Conservation (phyloP, 1,140 invertebrate species). For the Dryas iulia region DNA sequence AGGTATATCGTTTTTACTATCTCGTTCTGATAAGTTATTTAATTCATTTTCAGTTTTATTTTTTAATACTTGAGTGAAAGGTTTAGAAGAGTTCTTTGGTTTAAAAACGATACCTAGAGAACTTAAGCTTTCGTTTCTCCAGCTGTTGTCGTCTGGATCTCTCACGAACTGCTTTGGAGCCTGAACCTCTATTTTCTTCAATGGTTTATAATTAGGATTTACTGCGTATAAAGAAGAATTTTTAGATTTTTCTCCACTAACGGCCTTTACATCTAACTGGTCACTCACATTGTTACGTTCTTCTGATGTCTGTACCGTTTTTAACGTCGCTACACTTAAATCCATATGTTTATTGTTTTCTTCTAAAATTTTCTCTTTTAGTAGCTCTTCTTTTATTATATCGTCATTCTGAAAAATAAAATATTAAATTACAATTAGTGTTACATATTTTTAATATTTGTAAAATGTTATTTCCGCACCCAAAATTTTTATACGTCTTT, state of each 20-base stretch:
- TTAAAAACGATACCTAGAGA: slow-evolving; percentile 73
- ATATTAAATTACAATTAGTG: not conserved
- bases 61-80: slow-evolving; percentile 70
- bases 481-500: too few species aligned
- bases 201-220: slow-evolving; percentile 62
- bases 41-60: slow-evolving; percentile 69
- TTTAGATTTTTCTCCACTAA: slow-evolving; percentile 45
- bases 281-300: slow-evolving; percentile 3
- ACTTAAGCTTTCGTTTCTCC: slow-evolving; percentile 74
- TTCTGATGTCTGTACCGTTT: not conserved
- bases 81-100: slow-evolving; percentile 69
- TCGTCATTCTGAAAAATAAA: slow-evolving; percentile 58
- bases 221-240: slow-evolving; percentile 53
- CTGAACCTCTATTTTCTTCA: slow-evolving; percentile 68
- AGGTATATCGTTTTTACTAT: slow-evolving; percentile 54
- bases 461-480: too few species aligned
- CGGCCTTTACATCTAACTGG: slow-evolving; percentile 49
- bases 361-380: slow-evolving; percentile 51
- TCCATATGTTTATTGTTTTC: slow-evolving; percentile 37
- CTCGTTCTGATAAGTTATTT: slow-evolving; percentile 48
- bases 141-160: slow-evolving; percentile 72
- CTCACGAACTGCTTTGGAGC: slow-evolving; percentile 58
- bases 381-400: slow-evolving; percentile 56
- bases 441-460: too few species aligned
- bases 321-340: slow-evolving; percentile 8